Evolutionary conservation across 2,113 vertebrate genomes (phyloP), one percentile per base, ranked within the genome.

Genomic region (Hirundichthys speculiger): DNA sequence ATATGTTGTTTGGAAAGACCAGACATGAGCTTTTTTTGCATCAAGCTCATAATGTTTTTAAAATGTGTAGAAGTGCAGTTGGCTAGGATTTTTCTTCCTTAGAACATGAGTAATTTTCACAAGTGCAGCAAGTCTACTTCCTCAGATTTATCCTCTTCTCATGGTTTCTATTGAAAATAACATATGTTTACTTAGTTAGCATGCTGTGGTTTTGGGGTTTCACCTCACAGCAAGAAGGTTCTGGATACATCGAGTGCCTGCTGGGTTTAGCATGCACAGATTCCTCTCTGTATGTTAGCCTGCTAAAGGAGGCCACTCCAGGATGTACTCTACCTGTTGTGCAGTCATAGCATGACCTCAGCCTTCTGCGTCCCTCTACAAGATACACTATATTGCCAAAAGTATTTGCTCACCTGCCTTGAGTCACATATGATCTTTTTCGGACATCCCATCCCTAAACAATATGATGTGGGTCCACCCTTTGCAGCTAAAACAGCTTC

Each of bases 1-100:
- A 71, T 72, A 75, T 80, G 67, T 51, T 56, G 59, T 59, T 79
- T 57, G 5, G 16, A 34, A 39, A 46, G 22, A 22, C 67, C 54
- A 67, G 24, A 47, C 8, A 6, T 57, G 24, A 55, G 20, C 52
- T 74, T 52, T 62, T n/a, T 83, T 56, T 58, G 41, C 0, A 49
- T 74, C 68, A 47, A 24, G 22, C 4, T 52, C 50, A 55, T 20
- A 66, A 64, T 50, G n/a, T 20, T 51, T 21, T 16, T 53, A 69
- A 60, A 68, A 67, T 22, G 7, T 54, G 64, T 1, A 16, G 24
- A 57, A 60, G 62, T 24, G 25, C 40, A 30, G n/a, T 34, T 40
- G 15, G 61, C 8, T n/a, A 24, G 4, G 42, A 27, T n/a, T 42
- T 49, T 61, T 12, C 13, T 57, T 43, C 13, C 54, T 0, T 58